A percentile compares a stretch with the other conserved stretches of the same genome.
Conservation (phyloP, 1,140 invertebrate genomes). For the Drosophila willistoni region DNA sequence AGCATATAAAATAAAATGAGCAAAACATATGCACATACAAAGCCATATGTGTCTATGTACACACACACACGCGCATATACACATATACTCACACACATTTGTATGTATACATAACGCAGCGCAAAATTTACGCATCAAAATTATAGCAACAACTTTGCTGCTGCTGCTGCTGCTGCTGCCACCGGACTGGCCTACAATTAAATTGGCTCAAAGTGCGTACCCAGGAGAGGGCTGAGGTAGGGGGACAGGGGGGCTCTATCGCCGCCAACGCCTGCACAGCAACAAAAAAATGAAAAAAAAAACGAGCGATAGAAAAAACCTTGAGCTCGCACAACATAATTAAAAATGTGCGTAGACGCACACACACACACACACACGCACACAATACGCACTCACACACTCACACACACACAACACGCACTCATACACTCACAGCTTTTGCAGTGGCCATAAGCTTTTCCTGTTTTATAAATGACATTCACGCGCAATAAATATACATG, state of each 20-base stretch:
- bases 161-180: conserved; percentile 29
- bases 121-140: conserved; percentile 45
- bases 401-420: conserved; percentile 7
- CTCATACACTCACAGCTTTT: conserved; percentile 38
- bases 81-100: conserved; percentile 40
- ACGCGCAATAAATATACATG: conserved; percentile 75
- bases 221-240: not conserved
- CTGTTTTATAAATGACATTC: conserved; percentile 75
- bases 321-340: conserved; percentile 80
- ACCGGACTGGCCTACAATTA: conserved; percentile 74
- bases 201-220: conserved; percentile 74
- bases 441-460: conserved; percentile 72
- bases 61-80: conserved; percentile 30
- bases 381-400: conserved; percentile 18
- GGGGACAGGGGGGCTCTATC: not conserved
- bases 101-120: conserved; percentile 3
- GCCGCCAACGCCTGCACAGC: conserved; percentile 66
- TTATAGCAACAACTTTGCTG: conserved; percentile 37
- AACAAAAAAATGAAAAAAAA: conserved; percentile 63
- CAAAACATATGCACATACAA: conserved; percentile 20
- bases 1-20: conserved; percentile 31
- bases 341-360: conserved; percentile 78
- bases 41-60: too few species aligned
- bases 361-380: conserved; percentile 32
- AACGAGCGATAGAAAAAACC: conserved; percentile 71